Percentiles rank a stretch among this genome's conserved stretches.
phyloP scores from a whole-genome alignment of 1,140 invertebrate genomes.

The Rhagoletis zephyria region DNA sequence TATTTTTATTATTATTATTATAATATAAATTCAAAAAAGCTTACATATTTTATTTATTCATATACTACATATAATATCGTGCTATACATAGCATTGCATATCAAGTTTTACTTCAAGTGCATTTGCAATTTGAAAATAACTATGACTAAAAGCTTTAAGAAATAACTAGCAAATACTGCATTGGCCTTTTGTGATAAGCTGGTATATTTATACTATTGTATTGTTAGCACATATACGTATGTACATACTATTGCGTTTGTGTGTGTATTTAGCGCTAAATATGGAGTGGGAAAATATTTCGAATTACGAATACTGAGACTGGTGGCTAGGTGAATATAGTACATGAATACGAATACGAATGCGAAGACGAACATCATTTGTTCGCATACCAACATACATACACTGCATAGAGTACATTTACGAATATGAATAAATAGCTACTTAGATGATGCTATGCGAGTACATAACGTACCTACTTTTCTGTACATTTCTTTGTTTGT shows the following conservation, averaged over 20 bases:
- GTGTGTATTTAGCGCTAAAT: neutral
- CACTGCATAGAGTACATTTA: neutral
- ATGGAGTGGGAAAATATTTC: neutral
- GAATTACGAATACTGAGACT: neutral
- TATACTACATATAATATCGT: neutral
- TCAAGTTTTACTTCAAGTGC: slow-evolving; percentile 29
- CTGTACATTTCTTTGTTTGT: neutral
- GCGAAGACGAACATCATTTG: neutral
- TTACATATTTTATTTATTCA: slow-evolving; percentile 36
- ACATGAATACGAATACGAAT: neutral
- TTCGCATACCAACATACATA: neutral
- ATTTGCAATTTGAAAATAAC: slow-evolving; percentile 6
- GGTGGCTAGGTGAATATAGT: neutral
- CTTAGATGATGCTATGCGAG: neutral
- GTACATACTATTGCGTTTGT: neutral
- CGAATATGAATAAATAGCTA: neutral
- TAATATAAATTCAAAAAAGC: slow-evolving; percentile 42
- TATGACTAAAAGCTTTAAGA: slow-evolving; percentile 6
- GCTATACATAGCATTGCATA: slow-evolving; percentile 2
- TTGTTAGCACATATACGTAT: neutral
- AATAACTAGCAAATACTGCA: slow-evolving; percentile 28
- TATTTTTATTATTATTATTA: slow-evolving; percentile 34
- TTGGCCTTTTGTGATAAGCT: neutral
- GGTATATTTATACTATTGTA: neutral
- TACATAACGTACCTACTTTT: neutral